Percentiles rank a stretch among this genome's conserved stretches.
These are phyloP conservation scores for Mnemiopsis leidyi DNA, from an alignment of 37 sponge, comb jelly and placozoan genomes.

Conservation along the genomic window DNA sequence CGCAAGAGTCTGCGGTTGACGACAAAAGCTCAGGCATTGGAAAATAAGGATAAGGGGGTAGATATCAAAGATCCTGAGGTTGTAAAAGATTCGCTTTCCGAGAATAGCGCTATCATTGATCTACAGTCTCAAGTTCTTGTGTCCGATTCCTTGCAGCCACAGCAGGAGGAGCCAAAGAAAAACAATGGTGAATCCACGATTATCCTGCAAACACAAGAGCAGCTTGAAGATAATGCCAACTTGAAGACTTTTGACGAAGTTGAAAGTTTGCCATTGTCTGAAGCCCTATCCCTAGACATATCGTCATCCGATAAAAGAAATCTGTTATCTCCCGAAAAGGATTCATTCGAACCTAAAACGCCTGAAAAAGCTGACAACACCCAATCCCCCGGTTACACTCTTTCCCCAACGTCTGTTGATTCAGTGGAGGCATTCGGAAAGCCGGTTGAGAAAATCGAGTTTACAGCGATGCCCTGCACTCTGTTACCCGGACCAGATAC, in stretches of 20 bases:
- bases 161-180: not conserved
- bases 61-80: not conserved
- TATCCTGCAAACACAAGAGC: not conserved
- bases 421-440: conserved; percentile 57
- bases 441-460: not conserved
- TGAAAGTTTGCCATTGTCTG: not conserved
- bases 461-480: not conserved
- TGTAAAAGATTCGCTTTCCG: not conserved
- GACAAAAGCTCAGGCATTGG: not conserved
- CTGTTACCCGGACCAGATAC: not conserved
- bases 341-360: not conserved
- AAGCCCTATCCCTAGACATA: not conserved
- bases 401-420: conserved; percentile 14
- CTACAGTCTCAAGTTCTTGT: not conserved
- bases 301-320: not conserved
- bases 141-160: not conserved
- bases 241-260: not conserved
- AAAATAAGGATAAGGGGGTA: not conserved
- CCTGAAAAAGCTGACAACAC: not conserved
- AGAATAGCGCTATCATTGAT: not conserved
- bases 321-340: not conserved
- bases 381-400: not conserved
- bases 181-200: not conserved
- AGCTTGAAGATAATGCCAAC: not conserved
- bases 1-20: not conserved